Conservation (phyloP, 2,113 vertebrate genomes). For the Ceyx cyanopectus region DNA sequence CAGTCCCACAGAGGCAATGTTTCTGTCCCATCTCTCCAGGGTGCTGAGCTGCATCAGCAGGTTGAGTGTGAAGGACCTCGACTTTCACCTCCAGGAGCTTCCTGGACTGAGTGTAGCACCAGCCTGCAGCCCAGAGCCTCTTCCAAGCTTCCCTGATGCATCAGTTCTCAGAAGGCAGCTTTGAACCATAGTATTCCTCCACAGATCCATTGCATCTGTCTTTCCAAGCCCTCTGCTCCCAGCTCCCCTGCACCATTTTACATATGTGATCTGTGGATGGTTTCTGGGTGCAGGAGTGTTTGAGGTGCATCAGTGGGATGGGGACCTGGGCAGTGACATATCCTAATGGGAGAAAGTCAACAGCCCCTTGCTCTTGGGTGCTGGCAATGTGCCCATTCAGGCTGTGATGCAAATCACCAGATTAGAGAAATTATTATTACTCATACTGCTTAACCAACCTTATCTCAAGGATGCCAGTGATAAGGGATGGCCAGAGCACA, state of each 20-base stretch:
- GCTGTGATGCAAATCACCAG: not conserved
- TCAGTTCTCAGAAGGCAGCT: not conserved
- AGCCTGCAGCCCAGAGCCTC: not conserved
- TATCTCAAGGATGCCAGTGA: not conserved
- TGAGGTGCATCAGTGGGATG: not conserved
- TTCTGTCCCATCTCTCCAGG: not conserved
- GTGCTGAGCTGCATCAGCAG: not conserved
- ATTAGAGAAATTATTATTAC: not conserved
- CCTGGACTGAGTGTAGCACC: fast-evolving
- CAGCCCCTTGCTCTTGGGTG: not conserved
- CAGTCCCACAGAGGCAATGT: fast-evolving
- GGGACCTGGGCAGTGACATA: not conserved
- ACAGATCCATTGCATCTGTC: not conserved
- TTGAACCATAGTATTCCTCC: fast-evolving
- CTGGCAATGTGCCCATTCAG: not conserved
- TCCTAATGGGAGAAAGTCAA: not conserved
- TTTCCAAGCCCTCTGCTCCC: not conserved
- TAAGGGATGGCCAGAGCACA: not conserved
- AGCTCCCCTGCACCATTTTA: not conserved
- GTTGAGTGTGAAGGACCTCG: not conserved
- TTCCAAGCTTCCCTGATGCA: not conserved
- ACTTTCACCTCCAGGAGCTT: not conserved
- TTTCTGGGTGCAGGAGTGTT: not conserved
- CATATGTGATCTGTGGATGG: fast-evolving
- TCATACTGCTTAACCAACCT: not conserved